A percentile compares a stretch with the other conserved stretches of the same genome.
These are phyloP conservation scores for Caerostris darwini DNA, from an alignment of 1,140 invertebrate genomes.

Conservation along the genomic window DNA sequence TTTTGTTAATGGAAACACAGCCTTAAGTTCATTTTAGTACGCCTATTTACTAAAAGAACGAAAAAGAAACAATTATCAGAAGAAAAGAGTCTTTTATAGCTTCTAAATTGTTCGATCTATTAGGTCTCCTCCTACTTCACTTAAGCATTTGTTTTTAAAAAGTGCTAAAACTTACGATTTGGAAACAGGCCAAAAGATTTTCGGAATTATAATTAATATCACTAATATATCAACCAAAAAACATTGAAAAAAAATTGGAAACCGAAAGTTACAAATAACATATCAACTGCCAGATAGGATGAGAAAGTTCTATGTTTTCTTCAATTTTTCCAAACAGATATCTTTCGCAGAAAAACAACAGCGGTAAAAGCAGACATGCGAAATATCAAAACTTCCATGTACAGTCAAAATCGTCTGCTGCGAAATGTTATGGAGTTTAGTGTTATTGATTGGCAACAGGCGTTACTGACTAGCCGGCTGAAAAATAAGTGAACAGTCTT, in stretches of 20 bases:
- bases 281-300: neutral
- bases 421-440: neutral
- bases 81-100: neutral
- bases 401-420: constrained; percentile 4
- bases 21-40: neutral
- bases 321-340: neutral
- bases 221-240: neutral
- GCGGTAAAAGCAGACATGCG: neutral
- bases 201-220: neutral
- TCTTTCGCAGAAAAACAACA: neutral
- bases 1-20: neutral
- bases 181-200: neutral
- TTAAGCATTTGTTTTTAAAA: neutral
- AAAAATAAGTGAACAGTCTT: neutral
- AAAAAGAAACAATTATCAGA: neutral
- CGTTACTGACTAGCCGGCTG: neutral
- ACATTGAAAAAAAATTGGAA: neutral
- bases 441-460: neutral
- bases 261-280: neutral
- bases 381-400: neutral
- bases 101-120: neutral
- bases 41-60: neutral
- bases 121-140: neutral
- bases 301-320: neutral
- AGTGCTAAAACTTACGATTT: neutral